Base-by-base conservation (phyloP, 1,140 invertebrate genomes). In the Psix sp. region DNA sequence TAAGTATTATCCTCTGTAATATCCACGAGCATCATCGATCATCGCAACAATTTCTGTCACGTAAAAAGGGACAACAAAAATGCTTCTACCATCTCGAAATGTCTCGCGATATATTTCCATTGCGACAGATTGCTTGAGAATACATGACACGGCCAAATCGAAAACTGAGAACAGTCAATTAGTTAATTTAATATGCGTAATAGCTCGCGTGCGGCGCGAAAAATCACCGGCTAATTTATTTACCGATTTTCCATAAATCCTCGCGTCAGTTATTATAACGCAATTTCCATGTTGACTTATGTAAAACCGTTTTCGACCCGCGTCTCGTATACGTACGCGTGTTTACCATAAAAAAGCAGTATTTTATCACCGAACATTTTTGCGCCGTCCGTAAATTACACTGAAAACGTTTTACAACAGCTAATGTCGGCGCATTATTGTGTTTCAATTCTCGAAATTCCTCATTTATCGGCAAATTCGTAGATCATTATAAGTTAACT, bases 261-360 rank as follows among this genome's bases (percentile, higher is more conserved):
- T 16, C 21, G 29, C 14, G 48, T 38, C 42, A 65, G 60, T 46
- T 40, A 46, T 65, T 65, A 65, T 54, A 65, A 65, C 48, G 60
- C 49, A 65, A 65, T 65, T 65, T 65, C 46, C 60, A 46, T 39
- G 60, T 65, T 31, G 20, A 54, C 59, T 65, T 54, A 65, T 52
- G 60, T 52, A 65, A 65, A 65, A 39, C 21, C 39, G 16, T 42
- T 51, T 46, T 46, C 39, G 40, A 45, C 21, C 40, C 49, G 21
- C 39, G 21, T 46, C 29, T 52, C 40, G 31, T 35, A 54, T 52
- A 46, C 39, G 46, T 31, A 31, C 21, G 49, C 20, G 35, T 62
- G 3, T 35, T 65, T 43, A 46, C 48, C 48, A 26, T 65, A 65
- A 65, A 54, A 65, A 33, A 48, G 16, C n/a, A 15, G 54, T 65